These are phyloP conservation scores for Choristoneura fumiferana DNA, from an alignment of 1,140 invertebrate species.

Conservation along the genomic window DNA sequence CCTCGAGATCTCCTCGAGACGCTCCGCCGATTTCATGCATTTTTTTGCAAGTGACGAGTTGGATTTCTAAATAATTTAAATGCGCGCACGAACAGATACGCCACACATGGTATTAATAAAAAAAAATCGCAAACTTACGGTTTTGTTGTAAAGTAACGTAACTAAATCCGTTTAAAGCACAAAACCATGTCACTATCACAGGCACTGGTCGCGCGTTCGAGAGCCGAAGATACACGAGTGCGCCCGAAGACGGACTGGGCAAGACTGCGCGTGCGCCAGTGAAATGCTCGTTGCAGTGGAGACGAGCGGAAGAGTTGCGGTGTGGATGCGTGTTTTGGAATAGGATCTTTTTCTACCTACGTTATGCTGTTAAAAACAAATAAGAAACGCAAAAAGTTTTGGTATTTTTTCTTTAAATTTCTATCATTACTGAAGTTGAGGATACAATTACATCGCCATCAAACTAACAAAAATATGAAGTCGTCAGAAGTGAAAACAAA, in stretches of 20 bases:
- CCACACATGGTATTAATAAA: constrained; percentile 27
- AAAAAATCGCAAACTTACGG: constrained; percentile 48
- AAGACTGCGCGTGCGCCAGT: constrained; percentile 28
- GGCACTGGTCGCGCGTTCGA: constrained; percentile 39
- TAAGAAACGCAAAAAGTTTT: too few species aligned
- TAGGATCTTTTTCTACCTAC: too few species aligned
- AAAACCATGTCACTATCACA: constrained; percentile 72
- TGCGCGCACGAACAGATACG: constrained; percentile 56
- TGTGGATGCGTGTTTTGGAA: too few species aligned
- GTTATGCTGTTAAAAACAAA: too few species aligned
- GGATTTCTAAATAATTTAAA: constrained; percentile 78
- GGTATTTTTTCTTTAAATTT: too few species aligned
- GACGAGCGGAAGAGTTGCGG: too few species aligned
- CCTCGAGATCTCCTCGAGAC: constrained; percentile 32
- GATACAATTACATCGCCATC: too few species aligned
- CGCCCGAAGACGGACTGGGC: constrained; percentile 27
- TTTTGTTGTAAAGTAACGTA: constrained; percentile 47
- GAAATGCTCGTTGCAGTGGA: too few species aligned
- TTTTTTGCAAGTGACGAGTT: constrained; percentile 65
- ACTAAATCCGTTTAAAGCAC: constrained; percentile 64
- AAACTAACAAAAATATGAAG: too few species aligned
- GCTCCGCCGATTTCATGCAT: constrained; percentile 64
- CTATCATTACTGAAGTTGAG: too few species aligned
- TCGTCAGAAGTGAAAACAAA: too few species aligned
- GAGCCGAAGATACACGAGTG: constrained; percentile 17